Conservation (phyloP, 2,888 invertebrate species). For the Gortyna flavago region DNA sequence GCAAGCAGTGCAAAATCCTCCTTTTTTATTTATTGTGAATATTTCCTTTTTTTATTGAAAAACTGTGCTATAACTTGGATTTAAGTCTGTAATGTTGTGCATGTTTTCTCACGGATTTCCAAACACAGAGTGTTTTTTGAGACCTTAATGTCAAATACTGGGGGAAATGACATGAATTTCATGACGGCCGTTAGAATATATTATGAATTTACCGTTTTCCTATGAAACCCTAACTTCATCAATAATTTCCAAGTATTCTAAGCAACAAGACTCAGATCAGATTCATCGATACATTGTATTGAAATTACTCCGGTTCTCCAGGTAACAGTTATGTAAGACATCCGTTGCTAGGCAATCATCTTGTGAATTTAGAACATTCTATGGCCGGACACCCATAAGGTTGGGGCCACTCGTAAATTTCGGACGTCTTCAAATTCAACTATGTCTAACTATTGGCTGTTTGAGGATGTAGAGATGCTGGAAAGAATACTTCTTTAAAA, state of each 20-base stretch:
- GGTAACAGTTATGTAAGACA: conserved; percentile 75
- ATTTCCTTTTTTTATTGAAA: too few species aligned
- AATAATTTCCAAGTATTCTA: conserved; percentile 12
- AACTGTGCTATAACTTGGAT: too few species aligned
- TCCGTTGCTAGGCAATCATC: conserved; percentile 84
- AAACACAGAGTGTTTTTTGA: too few species aligned
- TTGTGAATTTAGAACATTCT: conserved; percentile 82
- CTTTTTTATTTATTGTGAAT: too few species aligned
- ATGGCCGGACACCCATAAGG: conserved; percentile 85
- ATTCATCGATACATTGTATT: conserved; percentile 47
- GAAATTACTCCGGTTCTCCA: conserved; percentile 48
- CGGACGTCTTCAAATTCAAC: conserved; percentile 89
- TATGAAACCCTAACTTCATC: too few species aligned
- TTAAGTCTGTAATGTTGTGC: too few species aligned
- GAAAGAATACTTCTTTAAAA: conserved; percentile 62
- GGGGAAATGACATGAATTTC: too few species aligned
- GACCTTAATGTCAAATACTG: too few species aligned
- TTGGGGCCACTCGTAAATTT: conserved; percentile 87
- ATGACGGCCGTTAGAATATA: too few species aligned
- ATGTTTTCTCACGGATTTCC: too few species aligned
- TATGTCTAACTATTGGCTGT: conserved; percentile 88
- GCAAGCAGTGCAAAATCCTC: rapidly evolving
- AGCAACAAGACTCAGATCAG: background rate
- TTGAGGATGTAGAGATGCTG: conserved; percentile 70
- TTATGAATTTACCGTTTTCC: too few species aligned